Evolutionary conservation across 2,797 vertebrate genomes (phyloP).

Genomic region (Pangasius djambal): DNA sequence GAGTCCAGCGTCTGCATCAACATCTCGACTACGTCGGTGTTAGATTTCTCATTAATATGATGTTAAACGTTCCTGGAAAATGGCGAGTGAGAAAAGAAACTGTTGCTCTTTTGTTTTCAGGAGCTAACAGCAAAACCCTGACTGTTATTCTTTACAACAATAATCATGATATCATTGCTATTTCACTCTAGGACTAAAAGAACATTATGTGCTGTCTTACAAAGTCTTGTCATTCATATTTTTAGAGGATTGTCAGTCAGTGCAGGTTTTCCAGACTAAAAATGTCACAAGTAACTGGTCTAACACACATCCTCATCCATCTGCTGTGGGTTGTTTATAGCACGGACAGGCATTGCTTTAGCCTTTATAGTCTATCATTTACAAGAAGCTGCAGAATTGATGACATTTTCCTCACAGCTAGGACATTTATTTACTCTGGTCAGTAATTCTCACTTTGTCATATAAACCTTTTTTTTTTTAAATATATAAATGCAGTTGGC

Average conservation of each 20-base stretch:
- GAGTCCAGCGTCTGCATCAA: not conserved
- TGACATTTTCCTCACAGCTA: not conserved
- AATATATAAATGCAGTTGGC: too few species aligned
- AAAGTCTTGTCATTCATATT: not conserved
- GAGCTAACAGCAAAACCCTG: not conserved
- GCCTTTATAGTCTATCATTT: not conserved
- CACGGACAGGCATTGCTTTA: not conserved
- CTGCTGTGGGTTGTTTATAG: not conserved
- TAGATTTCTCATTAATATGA: not conserved
- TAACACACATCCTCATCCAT: not conserved
- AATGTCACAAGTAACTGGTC: not conserved
- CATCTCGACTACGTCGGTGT: not conserved
- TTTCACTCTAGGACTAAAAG: not conserved
- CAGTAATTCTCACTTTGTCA: not conserved
- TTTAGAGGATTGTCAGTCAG: not conserved
- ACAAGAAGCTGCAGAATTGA: not conserved
- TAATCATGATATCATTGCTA: not conserved
- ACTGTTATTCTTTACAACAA: not conserved
- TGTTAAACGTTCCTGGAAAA: not conserved
- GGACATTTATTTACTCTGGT: not conserved
- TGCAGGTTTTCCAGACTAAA: not conserved
- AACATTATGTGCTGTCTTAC: not conserved
- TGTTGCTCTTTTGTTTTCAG: not conserved
- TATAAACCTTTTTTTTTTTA: not conserved
- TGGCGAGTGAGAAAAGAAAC: not conserved